phyloP scores from a whole-genome alignment of 2,797 vertebrate genomes.

The Momotus momota region DNA sequence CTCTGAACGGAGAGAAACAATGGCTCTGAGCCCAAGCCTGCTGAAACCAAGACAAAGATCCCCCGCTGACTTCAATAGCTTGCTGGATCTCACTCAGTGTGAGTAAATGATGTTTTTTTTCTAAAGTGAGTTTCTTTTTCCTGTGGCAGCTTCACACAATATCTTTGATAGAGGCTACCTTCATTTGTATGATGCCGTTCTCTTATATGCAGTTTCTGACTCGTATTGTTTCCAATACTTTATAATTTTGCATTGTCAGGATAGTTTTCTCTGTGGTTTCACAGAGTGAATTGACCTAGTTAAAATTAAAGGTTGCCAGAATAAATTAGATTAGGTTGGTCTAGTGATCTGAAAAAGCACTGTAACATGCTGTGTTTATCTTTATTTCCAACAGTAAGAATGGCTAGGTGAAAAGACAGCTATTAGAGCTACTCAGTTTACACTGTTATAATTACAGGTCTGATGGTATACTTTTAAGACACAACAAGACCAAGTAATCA shows the following conservation, averaged over 20 bases:
- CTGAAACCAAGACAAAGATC: constrained; percentile 52
- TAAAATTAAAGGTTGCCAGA: constrained; percentile 58
- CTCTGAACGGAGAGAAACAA: neutral
- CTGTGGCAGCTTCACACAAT: neutral
- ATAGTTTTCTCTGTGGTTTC: neutral
- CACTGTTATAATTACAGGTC: neutral
- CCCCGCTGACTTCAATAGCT: constrained; percentile 5
- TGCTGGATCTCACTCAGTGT: constrained; percentile 17
- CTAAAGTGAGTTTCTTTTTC: neutral
- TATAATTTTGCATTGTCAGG: neutral
- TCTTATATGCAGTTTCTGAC: neutral
- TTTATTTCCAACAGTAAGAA: neutral
- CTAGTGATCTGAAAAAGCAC: constrained; percentile 10
- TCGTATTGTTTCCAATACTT: neutral
- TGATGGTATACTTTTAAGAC: neutral
- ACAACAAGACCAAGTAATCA: neutral
- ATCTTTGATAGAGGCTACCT: neutral
- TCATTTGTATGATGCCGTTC: neutral
- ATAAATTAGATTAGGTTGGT: constrained; percentile 50
- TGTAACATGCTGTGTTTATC: neutral
- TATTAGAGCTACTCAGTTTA: neutral
- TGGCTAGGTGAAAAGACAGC: neutral
- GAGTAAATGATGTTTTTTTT: constrained; percentile 1
- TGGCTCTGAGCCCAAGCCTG: neutral
- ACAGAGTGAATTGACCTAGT: constrained; percentile 31